Conservation (phyloP, 2,113 vertebrate genomes). For the Boulengeromyrus knoepffleri region DNA sequence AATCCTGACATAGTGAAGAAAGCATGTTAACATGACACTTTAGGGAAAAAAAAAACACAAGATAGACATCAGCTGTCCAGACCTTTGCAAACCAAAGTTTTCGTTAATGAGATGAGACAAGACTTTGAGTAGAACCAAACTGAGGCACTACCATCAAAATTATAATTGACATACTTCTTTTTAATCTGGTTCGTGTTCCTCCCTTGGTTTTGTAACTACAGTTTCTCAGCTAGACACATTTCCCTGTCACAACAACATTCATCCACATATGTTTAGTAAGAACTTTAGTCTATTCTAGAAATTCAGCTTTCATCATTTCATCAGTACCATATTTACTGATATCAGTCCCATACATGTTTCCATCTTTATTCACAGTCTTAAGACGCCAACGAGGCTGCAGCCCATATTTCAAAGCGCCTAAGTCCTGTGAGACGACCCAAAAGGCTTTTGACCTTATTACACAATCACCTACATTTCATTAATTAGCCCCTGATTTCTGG, state of each 20-base stretch:
- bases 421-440: not conserved
- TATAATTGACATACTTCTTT: not conserved
- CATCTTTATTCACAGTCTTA: not conserved
- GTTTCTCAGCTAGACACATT: not conserved
- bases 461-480: not conserved
- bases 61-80: not conserved
- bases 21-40: not conserved
- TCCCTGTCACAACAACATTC: not conserved
- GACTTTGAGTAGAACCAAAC: not conserved
- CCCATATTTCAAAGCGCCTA: not conserved
- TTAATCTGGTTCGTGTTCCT: not conserved
- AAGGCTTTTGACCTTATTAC: not conserved
- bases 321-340: not conserved
- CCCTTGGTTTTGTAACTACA: not conserved
- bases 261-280: not conserved
- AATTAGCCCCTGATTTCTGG: not conserved
- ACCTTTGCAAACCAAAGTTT: not conserved
- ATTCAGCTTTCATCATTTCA: not conserved
- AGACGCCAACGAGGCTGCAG: not conserved
- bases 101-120: not conserved
- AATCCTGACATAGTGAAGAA: not conserved
- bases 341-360: not conserved
- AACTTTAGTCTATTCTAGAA: not conserved
- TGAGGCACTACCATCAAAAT: not conserved
- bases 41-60: not conserved